A percentile compares a stretch with the other conserved stretches of the same genome.
phyloP scores from a whole-genome alignment of 2,888 invertebrate species.

The Zhengitettix transpicula region DNA sequence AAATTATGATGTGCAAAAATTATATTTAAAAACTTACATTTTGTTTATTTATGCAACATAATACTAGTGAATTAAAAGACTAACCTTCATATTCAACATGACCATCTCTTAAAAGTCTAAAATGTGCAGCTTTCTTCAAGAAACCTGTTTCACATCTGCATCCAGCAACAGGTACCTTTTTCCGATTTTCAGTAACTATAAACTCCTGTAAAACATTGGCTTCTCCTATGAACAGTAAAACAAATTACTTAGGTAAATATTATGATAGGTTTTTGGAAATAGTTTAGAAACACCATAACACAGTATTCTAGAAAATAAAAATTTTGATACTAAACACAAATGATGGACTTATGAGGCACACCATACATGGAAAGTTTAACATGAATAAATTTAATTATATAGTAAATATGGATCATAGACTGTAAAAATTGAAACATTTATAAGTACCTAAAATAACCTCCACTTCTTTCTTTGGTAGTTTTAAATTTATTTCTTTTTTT shows the following conservation, averaged over 20 bases:
- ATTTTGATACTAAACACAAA: no score
- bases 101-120: slow-evolving; percentile 47
- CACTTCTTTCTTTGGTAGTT: slow-evolving; percentile 51
- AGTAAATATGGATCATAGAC: no score
- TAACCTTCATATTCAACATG: slow-evolving; percentile 56
- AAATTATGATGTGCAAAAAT: no score
- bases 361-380: no score
- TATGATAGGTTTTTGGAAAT: no score
- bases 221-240: slow-evolving; percentile 39
- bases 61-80: slow-evolving; percentile 1
- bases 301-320: no score
- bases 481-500: slow-evolving; percentile 54
- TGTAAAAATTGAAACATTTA: background rate
- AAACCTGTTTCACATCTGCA: slow-evolving; percentile 66
- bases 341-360: no score
- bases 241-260: no score
- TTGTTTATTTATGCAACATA: no score
- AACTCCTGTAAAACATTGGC: slow-evolving; percentile 76
- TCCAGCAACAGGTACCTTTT: slow-evolving; percentile 75
- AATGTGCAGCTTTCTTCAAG: slow-evolving; percentile 48
- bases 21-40: no score
- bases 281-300: no score
- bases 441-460: slow-evolving; percentile 59
- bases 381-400: no score
- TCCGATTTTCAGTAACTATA: slow-evolving; percentile 57